These are phyloP conservation scores for Grammomys surdaster DNA, from an alignment of 2,113 vertebrate genomes.

Conservation along the genomic window DNA sequence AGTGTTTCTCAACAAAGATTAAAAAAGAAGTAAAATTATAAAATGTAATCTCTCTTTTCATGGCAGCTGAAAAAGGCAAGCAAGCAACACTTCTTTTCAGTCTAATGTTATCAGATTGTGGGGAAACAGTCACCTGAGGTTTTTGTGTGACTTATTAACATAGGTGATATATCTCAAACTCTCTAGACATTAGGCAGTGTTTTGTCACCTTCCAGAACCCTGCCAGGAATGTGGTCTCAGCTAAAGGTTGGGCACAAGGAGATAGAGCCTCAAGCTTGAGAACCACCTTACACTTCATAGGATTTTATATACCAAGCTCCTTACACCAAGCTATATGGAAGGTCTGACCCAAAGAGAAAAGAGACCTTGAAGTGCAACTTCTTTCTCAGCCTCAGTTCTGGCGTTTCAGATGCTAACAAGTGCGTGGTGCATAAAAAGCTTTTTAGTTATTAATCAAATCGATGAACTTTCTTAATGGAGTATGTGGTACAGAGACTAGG, in stretches of 20 bases:
- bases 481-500: not conserved
- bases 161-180: no score
- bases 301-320: not conserved
- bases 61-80: not conserved
- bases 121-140: not conserved
- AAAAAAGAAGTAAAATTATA: not conserved
- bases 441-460: not conserved
- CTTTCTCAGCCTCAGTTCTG: not conserved
- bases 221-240: not conserved
- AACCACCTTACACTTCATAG: accelerated
- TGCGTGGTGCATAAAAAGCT: accelerated
- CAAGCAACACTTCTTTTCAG: not conserved
- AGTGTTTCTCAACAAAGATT: constrained; percentile 43
- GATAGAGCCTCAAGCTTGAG: not conserved
- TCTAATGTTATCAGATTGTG: not conserved
- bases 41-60: not conserved
- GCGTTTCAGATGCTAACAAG: not conserved
- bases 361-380: no score
- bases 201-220: no score
- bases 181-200: not conserved
- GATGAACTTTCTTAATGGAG: not conserved
- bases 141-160: not conserved
- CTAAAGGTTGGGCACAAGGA: accelerated
- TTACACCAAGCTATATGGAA: not conserved
- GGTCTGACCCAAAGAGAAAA: not conserved